These are phyloP conservation scores for Phataginus tetradactyla DNA, from an alignment of 2,797 vertebrate species.

Conservation along the genomic window DNA sequence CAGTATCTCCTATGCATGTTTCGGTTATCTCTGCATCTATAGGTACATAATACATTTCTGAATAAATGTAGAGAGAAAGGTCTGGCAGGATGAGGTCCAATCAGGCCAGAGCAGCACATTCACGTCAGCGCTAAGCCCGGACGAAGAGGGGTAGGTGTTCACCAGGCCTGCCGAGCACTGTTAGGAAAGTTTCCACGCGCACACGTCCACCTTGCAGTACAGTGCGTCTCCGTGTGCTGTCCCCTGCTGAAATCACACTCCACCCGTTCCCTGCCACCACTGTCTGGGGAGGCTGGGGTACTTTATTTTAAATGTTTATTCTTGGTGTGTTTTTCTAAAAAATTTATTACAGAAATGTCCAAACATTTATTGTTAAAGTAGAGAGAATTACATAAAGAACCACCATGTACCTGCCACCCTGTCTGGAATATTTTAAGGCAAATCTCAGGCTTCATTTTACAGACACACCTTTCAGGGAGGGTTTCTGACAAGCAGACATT, in stretches of 20 bases:
- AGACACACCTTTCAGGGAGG: not conserved
- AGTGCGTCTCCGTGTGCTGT: fast-evolving
- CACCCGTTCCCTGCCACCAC: fast-evolving
- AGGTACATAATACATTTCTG: not conserved
- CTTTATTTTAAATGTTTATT: not conserved
- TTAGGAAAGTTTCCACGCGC: fast-evolving
- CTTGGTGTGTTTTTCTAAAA: not conserved
- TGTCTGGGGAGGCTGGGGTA: not conserved
- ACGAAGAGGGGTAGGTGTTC: not conserved
- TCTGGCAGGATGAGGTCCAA: not conserved
- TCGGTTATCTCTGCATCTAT: not conserved
- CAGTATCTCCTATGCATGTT: not conserved
- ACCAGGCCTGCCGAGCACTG: not conserved
- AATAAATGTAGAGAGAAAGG: not conserved
- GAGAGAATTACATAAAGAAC: not conserved
- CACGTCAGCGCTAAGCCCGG: not conserved
- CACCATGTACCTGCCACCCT: not conserved
- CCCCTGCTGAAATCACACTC: not conserved
- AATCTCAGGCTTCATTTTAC: not conserved
- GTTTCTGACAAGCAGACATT: not conserved
- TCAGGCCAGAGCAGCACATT: fast-evolving
- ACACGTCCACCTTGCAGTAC: fast-evolving
- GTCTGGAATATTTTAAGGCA: not conserved
- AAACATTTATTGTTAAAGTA: not conserved
- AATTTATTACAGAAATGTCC: not conserved